Evolutionary conservation across 2,113 vertebrate species (phyloP).

Genomic region (Chunga burmeisteri): DNA sequence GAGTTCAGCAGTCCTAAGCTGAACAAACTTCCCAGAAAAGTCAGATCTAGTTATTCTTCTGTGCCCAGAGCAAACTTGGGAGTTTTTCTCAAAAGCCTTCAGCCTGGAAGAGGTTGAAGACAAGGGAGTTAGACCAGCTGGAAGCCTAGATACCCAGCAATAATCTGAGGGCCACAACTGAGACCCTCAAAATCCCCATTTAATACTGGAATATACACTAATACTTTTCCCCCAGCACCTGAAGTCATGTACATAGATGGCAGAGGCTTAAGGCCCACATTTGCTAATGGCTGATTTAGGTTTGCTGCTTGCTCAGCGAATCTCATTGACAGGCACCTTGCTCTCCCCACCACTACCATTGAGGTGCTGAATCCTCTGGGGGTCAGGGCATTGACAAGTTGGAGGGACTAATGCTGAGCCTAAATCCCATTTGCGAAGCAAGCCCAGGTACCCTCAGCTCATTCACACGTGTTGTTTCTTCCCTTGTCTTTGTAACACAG

Average conservation of each 20-base stretch:
- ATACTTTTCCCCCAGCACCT: fast-evolving
- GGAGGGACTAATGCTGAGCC: background rate
- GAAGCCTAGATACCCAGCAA: background rate
- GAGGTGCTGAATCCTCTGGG: fast-evolving
- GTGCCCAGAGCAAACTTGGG: background rate
- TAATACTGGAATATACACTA: background rate
- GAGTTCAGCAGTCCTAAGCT: background rate
- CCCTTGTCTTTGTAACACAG: background rate
- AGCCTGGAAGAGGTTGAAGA: background rate
- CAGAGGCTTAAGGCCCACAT: background rate
- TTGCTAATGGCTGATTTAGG: background rate
- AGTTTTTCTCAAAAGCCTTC: background rate
- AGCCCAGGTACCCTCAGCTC: background rate
- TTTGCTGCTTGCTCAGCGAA: background rate
- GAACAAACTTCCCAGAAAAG: background rate
- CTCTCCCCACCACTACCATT: fast-evolving
- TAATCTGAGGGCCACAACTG: background rate
- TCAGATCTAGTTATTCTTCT: background rate
- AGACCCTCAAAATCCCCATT: background rate
- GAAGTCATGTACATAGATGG: background rate
- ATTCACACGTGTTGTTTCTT: background rate
- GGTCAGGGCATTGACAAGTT: background rate
- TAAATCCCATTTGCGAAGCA: background rate
- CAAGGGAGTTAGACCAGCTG: background rate
- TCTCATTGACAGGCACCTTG: background rate